Conservation (phyloP, 92 coral and sea anemone genomes). For the Montipora capitata region DNA sequence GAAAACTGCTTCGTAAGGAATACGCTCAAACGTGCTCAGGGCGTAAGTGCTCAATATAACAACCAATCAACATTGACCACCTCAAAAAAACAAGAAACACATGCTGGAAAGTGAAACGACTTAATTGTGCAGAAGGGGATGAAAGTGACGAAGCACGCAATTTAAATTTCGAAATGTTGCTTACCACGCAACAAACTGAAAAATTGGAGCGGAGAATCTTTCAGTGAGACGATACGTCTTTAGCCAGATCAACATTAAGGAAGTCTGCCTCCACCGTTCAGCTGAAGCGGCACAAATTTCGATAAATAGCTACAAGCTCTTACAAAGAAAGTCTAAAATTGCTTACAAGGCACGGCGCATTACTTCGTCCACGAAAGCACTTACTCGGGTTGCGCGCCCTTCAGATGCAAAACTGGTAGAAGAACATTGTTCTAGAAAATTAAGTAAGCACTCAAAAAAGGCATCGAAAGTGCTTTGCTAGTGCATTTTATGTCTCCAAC, state of each 20-base stretch:
- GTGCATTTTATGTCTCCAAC: constrained; percentile 5
- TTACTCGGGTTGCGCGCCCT: background rate
- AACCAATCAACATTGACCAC: constrained; percentile 15
- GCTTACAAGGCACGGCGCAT: constrained; percentile 2
- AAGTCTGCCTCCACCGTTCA: background rate
- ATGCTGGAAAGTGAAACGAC: constrained; percentile 21
- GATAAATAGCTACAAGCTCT: background rate
- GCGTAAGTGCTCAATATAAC: constrained; percentile 11
- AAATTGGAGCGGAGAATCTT: background rate
- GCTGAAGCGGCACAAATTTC: background rate
- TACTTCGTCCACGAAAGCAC: background rate
- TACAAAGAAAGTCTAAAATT: background rate
- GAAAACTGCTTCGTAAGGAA: constrained; percentile 29
- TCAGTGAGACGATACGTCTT: background rate
- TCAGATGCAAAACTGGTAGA: background rate
- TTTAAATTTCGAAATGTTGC: background rate
- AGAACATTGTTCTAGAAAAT: background rate
- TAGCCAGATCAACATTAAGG: background rate
- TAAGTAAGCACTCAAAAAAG: background rate
- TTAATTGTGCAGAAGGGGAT: background rate
- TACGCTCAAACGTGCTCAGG: background rate
- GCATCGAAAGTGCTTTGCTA: constrained; percentile 24
- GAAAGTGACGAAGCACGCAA: too few species aligned
- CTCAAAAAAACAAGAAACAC: background rate
- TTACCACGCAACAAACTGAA: constrained; percentile 11